phyloP scores from a whole-genome alignment of 2,113 vertebrate genomes.

The Tupaia tana region DNA sequence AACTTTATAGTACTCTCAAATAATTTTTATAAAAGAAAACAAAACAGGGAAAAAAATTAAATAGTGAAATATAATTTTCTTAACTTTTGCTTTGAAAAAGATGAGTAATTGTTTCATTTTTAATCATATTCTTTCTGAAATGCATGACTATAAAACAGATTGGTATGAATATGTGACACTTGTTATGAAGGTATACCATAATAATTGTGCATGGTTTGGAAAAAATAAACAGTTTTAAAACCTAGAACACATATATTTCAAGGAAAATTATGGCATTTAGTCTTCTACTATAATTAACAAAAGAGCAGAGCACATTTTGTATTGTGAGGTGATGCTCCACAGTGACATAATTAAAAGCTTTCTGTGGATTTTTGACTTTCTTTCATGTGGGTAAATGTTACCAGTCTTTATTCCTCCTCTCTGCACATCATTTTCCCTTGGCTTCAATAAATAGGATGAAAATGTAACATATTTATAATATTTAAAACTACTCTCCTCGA shows the following conservation, averaged over 20 bases:
- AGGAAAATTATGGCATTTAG: conserved; percentile 41
- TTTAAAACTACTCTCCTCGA: conserved; percentile 43
- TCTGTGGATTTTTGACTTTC: conserved; percentile 63
- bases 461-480: conserved; percentile 10
- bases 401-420: conserved; percentile 13
- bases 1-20: conserved; percentile 34
- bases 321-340: conserved; percentile 23
- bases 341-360: conserved; percentile 55
- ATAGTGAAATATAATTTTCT: conserved; percentile 34
- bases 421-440: neutral
- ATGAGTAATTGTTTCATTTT: conserved; percentile 51
- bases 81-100: conserved; percentile 56
- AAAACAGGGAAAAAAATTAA: conserved; percentile 31
- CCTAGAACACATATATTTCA: conserved; percentile 58
- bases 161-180: conserved; percentile 39
- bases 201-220: conserved; percentile 52
- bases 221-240: conserved; percentile 65
- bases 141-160: conserved; percentile 55
- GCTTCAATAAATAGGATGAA: conserved; percentile 53
- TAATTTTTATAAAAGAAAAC: conserved; percentile 14
- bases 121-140: conserved; percentile 61
- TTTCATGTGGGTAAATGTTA: conserved; percentile 44
- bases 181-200: conserved; percentile 35
- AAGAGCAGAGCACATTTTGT: conserved; percentile 9
- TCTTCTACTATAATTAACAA: conserved; percentile 65